Evolutionary conservation across 2,113 vertebrate species (phyloP).

Genomic region (Lutjanus erythropterus): DNA sequence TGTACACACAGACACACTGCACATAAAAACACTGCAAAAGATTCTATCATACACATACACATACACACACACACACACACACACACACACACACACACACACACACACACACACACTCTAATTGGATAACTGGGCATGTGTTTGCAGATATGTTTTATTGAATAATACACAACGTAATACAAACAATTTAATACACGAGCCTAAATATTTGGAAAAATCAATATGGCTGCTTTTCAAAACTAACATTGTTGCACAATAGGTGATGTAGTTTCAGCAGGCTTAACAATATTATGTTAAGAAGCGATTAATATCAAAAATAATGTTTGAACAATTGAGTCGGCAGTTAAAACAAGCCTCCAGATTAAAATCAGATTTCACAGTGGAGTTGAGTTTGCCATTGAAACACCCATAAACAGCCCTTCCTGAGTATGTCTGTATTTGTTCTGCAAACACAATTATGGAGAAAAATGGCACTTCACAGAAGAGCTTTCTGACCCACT

Average conservation of each 20-base stretch:
- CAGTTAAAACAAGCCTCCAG: constrained; percentile 41
- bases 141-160: constrained; percentile 68
- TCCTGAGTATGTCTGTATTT: constrained; percentile 50
- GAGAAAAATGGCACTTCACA: constrained; percentile 14
- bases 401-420: constrained; percentile 39
- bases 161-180: constrained; percentile 67
- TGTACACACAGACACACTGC: constrained; percentile 17
- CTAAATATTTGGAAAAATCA: constrained; percentile 77
- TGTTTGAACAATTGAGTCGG: constrained; percentile 47
- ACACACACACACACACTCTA: constrained; percentile 35
- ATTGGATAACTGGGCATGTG: constrained; percentile 38
- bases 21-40: constrained; percentile 2
- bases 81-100: background rate
- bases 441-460: constrained; percentile 44
- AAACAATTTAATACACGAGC: constrained; percentile 68
- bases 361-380: constrained; percentile 57
- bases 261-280: constrained; percentile 38
- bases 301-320: constrained; percentile 46
- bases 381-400: constrained; percentile 1
- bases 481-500: constrained; percentile 5
- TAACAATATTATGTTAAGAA: constrained; percentile 31
- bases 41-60: background rate
- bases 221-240: constrained; percentile 54
- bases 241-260: constrained; percentile 58
- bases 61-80: constrained; percentile 26